phyloP scores from a whole-genome alignment of 2,797 vertebrate genomes.

The Esox lucius region DNA sequence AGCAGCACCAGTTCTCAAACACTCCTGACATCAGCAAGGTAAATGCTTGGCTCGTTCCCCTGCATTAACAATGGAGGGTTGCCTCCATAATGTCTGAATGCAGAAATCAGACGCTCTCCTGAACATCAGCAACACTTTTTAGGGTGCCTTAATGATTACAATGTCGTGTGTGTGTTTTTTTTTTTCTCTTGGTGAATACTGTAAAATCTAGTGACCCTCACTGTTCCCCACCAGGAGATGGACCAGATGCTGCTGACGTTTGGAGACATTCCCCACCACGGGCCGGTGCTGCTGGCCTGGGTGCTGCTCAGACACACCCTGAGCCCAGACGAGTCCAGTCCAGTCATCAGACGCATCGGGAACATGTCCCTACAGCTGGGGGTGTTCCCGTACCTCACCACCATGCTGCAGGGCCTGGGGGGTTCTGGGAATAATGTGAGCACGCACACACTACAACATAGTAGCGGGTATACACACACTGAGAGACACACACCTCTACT shows the following conservation, averaged over 20 bases:
- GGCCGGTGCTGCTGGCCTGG: conserved; percentile 91
- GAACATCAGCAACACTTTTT: too few relatives aligned
- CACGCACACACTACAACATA: background rate
- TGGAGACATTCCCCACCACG: conserved; percentile 90
- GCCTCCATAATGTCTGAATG: background rate
- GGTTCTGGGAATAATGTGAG: conserved; percentile 91
- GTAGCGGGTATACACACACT: background rate
- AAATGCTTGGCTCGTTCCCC: conserved; percentile 7
- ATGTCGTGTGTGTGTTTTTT: too few relatives aligned
- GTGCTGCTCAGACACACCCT: conserved; percentile 92
- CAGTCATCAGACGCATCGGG: conserved; percentile 83
- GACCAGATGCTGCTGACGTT: conserved; percentile 89
- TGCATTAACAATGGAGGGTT: background rate
- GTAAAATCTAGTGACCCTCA: background rate
- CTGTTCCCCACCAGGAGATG: conserved; percentile 81
- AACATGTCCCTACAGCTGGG: conserved; percentile 88
- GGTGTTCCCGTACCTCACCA: conserved; percentile 91
- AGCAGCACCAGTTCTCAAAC: conserved; percentile 89
- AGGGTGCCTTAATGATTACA: too few relatives aligned
- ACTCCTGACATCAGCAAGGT: conserved; percentile 85
- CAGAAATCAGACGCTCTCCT: too few relatives aligned
- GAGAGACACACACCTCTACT: background rate
- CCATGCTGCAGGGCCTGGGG: conserved; percentile 85
- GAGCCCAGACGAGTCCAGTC: conserved; percentile 82
- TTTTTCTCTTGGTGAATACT: background rate